These are phyloP conservation scores for Drosophila histrio DNA, from an alignment of 2,888 invertebrate genomes.

Conservation along the genomic window DNA sequence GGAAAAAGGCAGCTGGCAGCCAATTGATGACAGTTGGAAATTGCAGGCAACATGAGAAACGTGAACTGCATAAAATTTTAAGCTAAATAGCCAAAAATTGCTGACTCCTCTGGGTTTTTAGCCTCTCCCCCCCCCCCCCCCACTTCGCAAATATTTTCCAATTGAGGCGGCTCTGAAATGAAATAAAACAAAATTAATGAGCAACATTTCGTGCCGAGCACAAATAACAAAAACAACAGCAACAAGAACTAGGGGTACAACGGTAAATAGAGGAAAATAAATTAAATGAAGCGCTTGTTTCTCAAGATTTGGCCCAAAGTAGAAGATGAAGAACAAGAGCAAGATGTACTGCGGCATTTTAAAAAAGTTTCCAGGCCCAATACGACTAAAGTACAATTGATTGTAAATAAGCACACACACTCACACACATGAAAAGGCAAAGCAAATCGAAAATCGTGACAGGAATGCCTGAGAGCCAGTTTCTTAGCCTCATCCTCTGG, in stretches of 20 bases:
- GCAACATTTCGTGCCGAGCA: slow-evolving; percentile 60
- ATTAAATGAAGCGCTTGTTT: slow-evolving; percentile 75
- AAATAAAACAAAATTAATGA: slow-evolving; percentile 79
- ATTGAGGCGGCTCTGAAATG: slow-evolving; percentile 67
- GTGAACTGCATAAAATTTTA: slow-evolving; percentile 73
- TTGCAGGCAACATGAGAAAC: slow-evolving; percentile 42
- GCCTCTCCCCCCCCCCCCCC: slow-evolving; percentile 40
- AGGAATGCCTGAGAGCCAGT: slow-evolving; percentile 56
- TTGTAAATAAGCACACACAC: slow-evolving; percentile 62
- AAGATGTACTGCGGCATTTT: slow-evolving; percentile 63
- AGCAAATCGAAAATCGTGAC: slow-evolving; percentile 77
- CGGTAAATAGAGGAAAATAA: slow-evolving; percentile 66
- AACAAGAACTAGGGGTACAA: slow-evolving; percentile 4
- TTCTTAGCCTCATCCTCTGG: slow-evolving; percentile 5
- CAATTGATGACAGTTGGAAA: slow-evolving; percentile 36
- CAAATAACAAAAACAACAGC: slow-evolving; percentile 27
- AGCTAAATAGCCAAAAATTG: slow-evolving; percentile 63
- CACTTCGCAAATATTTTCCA: slow-evolving; percentile 45
- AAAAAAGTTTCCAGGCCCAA: slow-evolving; percentile 63
- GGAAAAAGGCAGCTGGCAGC: slow-evolving; percentile 2
- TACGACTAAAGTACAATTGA: slow-evolving; percentile 59
- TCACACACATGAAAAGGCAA: slow-evolving; percentile 53
- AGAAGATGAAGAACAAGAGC: not conserved
- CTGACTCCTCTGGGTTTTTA: slow-evolving; percentile 45
- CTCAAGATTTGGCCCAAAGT: slow-evolving; percentile 52